These are phyloP conservation scores for Galeopsomyia nigrocyanea DNA, from an alignment of 2,888 invertebrate genomes.

Conservation along the genomic window DNA sequence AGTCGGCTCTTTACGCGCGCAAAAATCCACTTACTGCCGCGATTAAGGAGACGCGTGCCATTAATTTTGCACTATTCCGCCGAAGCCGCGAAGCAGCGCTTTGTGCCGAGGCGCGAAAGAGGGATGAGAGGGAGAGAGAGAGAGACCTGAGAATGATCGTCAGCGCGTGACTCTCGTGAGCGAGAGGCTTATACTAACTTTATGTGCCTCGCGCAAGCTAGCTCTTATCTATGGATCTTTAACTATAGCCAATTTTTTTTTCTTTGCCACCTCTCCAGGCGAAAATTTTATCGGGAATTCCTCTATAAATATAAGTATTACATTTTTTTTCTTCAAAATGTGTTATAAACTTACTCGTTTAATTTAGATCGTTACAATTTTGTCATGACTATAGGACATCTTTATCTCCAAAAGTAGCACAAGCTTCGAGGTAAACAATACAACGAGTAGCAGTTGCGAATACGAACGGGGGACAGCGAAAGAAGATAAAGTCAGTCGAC, in stretches of 20 bases:
- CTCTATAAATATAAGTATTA: too few relatives aligned
- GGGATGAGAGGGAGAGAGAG: constrained; percentile 5
- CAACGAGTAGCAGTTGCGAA: too few relatives aligned
- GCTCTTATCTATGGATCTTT: not conserved
- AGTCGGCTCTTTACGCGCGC: constrained; percentile 32
- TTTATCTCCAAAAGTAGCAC: too few relatives aligned
- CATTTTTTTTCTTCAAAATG: too few relatives aligned
- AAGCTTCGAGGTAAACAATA: too few relatives aligned
- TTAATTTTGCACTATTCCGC: constrained; percentile 47
- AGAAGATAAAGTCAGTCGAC: constrained; percentile 26
- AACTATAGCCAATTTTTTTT: too few relatives aligned
- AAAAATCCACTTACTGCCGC: constrained; percentile 46
- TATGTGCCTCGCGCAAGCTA: not conserved
- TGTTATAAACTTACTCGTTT: too few relatives aligned
- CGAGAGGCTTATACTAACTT: constrained; percentile 15
- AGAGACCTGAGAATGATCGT: constrained; percentile 13
- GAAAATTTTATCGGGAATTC: too few relatives aligned
- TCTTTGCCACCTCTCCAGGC: too few relatives aligned
- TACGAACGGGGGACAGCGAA: not conserved
- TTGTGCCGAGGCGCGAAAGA: not conserved
- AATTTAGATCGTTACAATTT: too few relatives aligned
- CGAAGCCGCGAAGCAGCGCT: not conserved
- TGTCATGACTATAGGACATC: too few relatives aligned
- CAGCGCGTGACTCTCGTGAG: constrained; percentile 42
- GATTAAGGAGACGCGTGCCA: constrained; percentile 48